These are phyloP conservation scores for Megalops atlanticus DNA, from an alignment of 2,113 vertebrate genomes.

Conservation along the genomic window DNA sequence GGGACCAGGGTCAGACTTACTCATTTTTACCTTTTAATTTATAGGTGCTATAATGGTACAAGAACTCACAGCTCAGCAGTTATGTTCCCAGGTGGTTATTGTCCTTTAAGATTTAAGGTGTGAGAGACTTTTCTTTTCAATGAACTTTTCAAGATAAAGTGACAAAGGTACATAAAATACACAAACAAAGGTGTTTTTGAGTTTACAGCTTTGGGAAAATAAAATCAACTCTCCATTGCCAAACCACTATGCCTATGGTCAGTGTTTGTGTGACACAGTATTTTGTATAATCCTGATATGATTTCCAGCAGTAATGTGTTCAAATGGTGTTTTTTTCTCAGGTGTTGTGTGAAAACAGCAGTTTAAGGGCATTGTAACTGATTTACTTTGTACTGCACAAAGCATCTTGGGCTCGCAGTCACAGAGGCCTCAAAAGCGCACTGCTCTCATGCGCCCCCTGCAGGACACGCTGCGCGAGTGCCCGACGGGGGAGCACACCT, in stretches of 20 bases:
- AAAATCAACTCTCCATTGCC: neutral
- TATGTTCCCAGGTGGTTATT: neutral
- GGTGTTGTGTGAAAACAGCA: neutral
- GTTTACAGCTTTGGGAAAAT: neutral
- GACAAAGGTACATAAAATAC: neutral
- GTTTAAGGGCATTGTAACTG: neutral
- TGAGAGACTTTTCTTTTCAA: neutral
- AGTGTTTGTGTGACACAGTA: neutral
- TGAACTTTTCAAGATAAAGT: neutral
- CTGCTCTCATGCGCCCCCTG: slow-evolving; percentile 3
- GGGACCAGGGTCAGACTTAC: neutral
- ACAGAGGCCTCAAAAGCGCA: neutral
- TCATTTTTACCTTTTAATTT: neutral
- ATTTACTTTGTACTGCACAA: too few relatives aligned
- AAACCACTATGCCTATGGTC: neutral
- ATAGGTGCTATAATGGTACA: neutral
- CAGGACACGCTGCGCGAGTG: slow-evolving; percentile 97
- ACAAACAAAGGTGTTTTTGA: neutral
- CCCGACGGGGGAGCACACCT: slow-evolving; percentile 88
- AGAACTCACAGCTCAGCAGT: neutral
- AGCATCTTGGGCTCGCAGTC: too few relatives aligned
- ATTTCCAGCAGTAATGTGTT: neutral
- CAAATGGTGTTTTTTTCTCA: neutral
- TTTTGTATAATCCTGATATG: neutral
- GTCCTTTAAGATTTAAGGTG: neutral